Base-by-base conservation (phyloP, 2,888 invertebrate genomes). In the Portevinia maculata region DNA sequence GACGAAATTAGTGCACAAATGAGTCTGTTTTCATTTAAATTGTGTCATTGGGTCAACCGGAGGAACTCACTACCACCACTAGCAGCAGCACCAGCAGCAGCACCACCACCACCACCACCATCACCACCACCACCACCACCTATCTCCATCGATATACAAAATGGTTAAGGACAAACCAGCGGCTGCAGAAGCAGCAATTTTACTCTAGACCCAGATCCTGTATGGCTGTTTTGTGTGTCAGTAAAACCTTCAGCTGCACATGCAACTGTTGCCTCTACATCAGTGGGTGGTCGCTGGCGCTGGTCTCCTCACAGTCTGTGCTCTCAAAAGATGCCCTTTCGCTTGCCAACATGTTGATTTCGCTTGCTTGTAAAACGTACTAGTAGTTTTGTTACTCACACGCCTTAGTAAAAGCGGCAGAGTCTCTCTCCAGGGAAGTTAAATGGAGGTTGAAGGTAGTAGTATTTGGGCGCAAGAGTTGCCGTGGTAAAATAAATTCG, bases 31-130 rank as follows among this genome's bases (percentile, higher is more conserved):
- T 81, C 59, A 34, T 59, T 81, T 57, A 57, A 81, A 81, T 76
- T 70, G 76, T 75, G 81, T 81, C 81, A 81, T 75, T 81, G 64
- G 81, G 81, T 74, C 79, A 81, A 71, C 70, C 39, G 48, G 64
- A 46, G 53, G 39, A 57, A 69, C 28, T 46, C 24, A 46, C 62
- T 57, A 62, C 17, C 24, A 41, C 13, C 55, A 52, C 41, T 62
- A 53, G 24, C 30, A 9, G 15, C 17, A 24, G 37, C 19, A 34
- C 28, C 19, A 32, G n/a, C 52, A 13, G 11, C 57, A 52, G 21
- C 37, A 52, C 34, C 19, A 52, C 7, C 52, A 21, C 9, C 39
- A 39, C n/a, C n/a, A n/a, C n/a, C n/a, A n/a, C n/a, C n/a, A n/a
- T n/a, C n/a, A n/a, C n/a, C n/a, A n/a, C n/a, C n/a, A n/a, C n/a